A percentile compares a stretch with the other conserved stretches of the same genome.
Evolutionary conservation across 1,140 invertebrate species (phyloP).

Genomic region (Dinoponera quadriceps): DNA sequence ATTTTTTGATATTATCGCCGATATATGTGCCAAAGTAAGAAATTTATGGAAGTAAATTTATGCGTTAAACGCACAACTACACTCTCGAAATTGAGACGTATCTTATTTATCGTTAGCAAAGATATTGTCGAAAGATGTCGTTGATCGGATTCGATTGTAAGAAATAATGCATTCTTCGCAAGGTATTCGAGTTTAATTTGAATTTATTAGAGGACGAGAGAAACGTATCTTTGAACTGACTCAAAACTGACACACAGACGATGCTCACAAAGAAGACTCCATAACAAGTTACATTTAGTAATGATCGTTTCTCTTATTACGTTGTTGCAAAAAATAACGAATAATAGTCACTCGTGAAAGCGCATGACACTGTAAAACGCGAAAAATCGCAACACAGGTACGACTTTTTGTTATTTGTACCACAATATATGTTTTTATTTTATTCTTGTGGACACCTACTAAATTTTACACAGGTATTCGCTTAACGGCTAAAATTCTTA

Average conservation of each 20-base stretch:
- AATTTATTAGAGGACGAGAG: not conserved
- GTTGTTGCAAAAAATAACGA: too few species aligned
- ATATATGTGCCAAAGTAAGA: slow-evolving; percentile 4
- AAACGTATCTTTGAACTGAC: not conserved
- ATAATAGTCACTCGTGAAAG: too few species aligned
- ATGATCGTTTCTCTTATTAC: too few species aligned
- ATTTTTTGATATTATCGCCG: not conserved
- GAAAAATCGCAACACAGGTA: slow-evolving; percentile 42
- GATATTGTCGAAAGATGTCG: too few species aligned
- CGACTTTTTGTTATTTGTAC: slow-evolving; percentile 82
- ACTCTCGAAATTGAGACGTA: not conserved
- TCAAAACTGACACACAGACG: not conserved
- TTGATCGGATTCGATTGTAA: not conserved
- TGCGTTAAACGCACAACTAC: not conserved
- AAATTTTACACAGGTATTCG: slow-evolving; percentile 86
- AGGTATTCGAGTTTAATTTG: slow-evolving; percentile 24
- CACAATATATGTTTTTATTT: slow-evolving; percentile 86
- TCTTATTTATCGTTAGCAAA: not conserved
- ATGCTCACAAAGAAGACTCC: not conserved
- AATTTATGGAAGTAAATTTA: not conserved
- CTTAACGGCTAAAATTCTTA: slow-evolving; percentile 82
- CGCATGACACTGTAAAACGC: not conserved
- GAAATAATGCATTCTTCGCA: not conserved
- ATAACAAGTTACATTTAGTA: not conserved
- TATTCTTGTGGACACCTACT: slow-evolving; percentile 86